Conservation (phyloP, 2,888 invertebrate species). For the Euzetes globulus region DNA sequence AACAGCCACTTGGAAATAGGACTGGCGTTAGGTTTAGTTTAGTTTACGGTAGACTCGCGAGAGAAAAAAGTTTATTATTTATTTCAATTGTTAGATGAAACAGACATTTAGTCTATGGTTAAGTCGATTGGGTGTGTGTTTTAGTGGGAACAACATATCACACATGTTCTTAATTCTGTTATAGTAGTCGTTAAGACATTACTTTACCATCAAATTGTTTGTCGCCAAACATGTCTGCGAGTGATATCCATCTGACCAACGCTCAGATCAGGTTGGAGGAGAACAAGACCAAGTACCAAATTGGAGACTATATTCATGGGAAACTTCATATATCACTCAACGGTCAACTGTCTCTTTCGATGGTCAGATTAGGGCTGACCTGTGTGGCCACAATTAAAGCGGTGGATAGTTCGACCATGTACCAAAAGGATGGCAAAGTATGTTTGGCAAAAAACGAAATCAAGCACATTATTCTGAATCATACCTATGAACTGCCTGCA, state of each 20-base stretch:
- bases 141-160: too few relatives aligned
- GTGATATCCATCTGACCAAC: constrained; percentile 16
- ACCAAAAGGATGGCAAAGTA: not conserved
- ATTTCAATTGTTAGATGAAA: not conserved
- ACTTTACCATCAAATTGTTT: too few relatives aligned
- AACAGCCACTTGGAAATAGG: not conserved
- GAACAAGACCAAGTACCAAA: constrained; percentile 2
- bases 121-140: too few relatives aligned
- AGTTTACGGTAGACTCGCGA: too few relatives aligned
- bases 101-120: not conserved
- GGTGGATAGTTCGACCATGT: not conserved
- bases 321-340: constrained; percentile 9
- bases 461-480: not conserved
- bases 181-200: too few relatives aligned
- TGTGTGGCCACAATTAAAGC: constrained; percentile 5
- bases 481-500: constrained; percentile 16
- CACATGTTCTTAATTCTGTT: not conserved
- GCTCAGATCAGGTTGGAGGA: not conserved
- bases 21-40: not conserved
- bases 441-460: not conserved
- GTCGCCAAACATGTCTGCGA: not conserved
- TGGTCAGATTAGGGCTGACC: not conserved
- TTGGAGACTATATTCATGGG: constrained; percentile 16
- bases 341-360: not conserved
- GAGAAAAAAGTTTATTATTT: not conserved